Conservation (phyloP, 2,113 vertebrate species). For the Apus apus region DNA sequence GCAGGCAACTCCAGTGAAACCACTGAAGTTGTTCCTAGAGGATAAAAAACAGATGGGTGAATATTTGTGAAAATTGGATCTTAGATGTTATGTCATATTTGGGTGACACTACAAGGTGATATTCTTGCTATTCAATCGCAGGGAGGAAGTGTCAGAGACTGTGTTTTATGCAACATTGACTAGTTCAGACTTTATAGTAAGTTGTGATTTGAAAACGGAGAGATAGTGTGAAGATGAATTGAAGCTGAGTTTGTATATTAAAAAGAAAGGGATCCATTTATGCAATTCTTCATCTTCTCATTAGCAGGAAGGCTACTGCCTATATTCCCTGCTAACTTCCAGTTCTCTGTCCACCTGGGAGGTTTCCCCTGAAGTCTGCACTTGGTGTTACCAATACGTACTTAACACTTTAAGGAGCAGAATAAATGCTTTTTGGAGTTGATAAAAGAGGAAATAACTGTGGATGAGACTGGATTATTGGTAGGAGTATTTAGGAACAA, state of each 20-base stretch:
- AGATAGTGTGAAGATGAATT: neutral
- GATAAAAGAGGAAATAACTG: neutral
- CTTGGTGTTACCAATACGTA: neutral
- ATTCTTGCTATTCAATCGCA: neutral
- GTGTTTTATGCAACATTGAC: neutral
- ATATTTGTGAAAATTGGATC: neutral
- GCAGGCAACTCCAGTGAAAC: neutral
- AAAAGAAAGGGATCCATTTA: neutral
- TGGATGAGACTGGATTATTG: neutral
- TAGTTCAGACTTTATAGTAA: neutral
- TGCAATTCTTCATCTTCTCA: neutral
- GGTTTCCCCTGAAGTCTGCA: neutral
- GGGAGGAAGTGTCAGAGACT: neutral
- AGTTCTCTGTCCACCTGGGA: neutral
- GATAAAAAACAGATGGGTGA: conserved; percentile 12
- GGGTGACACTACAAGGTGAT: neutral
- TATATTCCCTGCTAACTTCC: neutral
- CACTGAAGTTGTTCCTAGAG: neutral
- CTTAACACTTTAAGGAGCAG: neutral
- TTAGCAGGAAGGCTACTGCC: neutral
- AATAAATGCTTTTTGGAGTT: neutral
- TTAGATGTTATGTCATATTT: neutral
- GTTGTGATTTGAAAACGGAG: neutral
- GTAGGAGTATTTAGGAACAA: neutral
- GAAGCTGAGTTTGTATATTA: neutral